A percentile compares a stretch with the other conserved stretches of the same genome.
Conservation (phyloP, 2,797 vertebrate species). For the Chrysocyon brachyurus region DNA sequence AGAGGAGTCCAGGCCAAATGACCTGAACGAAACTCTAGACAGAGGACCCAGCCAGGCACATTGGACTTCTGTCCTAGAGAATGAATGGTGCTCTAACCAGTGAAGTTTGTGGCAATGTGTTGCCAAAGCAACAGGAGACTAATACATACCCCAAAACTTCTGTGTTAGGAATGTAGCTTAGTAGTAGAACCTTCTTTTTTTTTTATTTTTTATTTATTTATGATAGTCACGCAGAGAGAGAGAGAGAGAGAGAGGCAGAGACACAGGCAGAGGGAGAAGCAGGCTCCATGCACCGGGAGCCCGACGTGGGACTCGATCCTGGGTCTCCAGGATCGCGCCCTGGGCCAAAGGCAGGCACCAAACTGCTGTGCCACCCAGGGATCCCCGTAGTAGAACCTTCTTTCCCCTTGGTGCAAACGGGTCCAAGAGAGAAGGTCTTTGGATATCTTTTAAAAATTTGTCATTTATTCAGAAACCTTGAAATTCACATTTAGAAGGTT, state of each 20-base stretch:
- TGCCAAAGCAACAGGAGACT: neutral
- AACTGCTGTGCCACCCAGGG: too few species aligned
- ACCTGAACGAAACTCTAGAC: neutral
- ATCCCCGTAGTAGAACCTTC: neutral
- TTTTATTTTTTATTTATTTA: too few species aligned
- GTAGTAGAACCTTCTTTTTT: neutral
- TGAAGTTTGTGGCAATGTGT: neutral
- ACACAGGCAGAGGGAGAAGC: too few species aligned
- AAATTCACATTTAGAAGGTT: neutral
- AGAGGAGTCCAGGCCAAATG: neutral
- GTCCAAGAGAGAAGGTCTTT: neutral
- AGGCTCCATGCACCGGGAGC: too few species aligned
- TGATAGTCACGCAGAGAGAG: too few species aligned
- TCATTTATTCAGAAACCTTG: slow-evolving; percentile 26
- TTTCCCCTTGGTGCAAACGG: neutral
- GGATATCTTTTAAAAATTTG: slow-evolving; percentile 24
- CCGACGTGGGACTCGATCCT: too few species aligned
- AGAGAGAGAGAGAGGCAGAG: too few species aligned
- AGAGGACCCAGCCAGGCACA: neutral
- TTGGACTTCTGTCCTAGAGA: neutral
- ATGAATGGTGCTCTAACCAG: neutral
- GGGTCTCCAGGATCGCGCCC: too few species aligned
- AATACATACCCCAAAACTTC: neutral
- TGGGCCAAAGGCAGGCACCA: too few species aligned
- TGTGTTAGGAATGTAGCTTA: neutral